Evolutionary conservation across 2,113 vertebrate species (phyloP).

Genomic region (Eptatretus burgeri): DNA sequence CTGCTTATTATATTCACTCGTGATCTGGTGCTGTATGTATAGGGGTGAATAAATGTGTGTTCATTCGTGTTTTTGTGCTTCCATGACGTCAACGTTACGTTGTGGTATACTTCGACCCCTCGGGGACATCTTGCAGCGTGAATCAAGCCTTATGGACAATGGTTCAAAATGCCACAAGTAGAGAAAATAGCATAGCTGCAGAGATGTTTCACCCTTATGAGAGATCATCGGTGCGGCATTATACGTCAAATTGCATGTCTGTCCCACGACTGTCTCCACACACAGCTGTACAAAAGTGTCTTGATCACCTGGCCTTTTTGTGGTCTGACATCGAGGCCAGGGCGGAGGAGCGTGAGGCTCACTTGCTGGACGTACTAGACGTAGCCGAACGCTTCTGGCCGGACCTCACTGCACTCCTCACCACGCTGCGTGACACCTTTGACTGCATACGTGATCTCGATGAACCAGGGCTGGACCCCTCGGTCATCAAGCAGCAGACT

Average conservation of each 20-base stretch:
- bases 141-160: no score
- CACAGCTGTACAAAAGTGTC: slow-evolving; percentile 35
- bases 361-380: slow-evolving; percentile 73
- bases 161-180: no score
- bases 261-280: background rate
- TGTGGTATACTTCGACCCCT: no score
- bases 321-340: slow-evolving; percentile 94
- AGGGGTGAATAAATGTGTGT: no score
- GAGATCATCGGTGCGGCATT: no score
- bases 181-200: no score
- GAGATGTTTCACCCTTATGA: no score
- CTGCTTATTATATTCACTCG: no score
- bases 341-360: slow-evolving; percentile 60
- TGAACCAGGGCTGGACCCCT: slow-evolving; percentile 88
- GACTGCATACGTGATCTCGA: slow-evolving; percentile 79
- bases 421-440: slow-evolving; percentile 69
- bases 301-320: slow-evolving; percentile 63
- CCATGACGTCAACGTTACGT: no score
- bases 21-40: no score
- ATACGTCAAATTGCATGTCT: background rate
- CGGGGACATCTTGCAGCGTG: no score
- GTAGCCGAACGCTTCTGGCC: slow-evolving; percentile 91
- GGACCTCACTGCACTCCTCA: slow-evolving; percentile 66
- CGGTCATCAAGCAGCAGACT: slow-evolving; percentile 92
- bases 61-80: no score